Evolutionary conservation across 2,888 invertebrate genomes (phyloP).

Genomic region (Volucella inflata): DNA sequence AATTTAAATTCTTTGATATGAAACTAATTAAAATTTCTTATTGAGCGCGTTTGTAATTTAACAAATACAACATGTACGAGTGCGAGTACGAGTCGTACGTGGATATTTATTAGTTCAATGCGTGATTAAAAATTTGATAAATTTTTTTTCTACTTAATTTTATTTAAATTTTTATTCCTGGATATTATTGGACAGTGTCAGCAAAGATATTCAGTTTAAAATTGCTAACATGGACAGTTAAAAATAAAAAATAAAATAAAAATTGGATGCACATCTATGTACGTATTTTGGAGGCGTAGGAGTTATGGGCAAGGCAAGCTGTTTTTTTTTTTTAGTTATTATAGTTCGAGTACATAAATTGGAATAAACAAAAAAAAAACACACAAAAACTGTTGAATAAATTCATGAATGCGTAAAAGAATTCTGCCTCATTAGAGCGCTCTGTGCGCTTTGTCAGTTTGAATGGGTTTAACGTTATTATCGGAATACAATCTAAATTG

Average conservation of each 20-base stretch:
- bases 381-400: constrained; percentile 35
- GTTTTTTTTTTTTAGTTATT: constrained; percentile 28
- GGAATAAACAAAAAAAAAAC: constrained; percentile 7
- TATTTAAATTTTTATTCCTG: constrained; percentile 19
- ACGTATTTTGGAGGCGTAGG: not conserved
- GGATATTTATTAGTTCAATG: constrained; percentile 72
- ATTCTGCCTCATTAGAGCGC: constrained; percentile 50
- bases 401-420: constrained; percentile 43
- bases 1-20: constrained; percentile 75
- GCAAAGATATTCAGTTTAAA: constrained; percentile 49
- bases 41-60: constrained; percentile 68
- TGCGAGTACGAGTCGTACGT: constrained; percentile 7
- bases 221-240: constrained; percentile 19
- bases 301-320: not conserved
- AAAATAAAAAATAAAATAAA: constrained; percentile 18
- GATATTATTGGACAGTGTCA: constrained; percentile 21
- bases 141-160: not conserved
- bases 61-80: constrained; percentile 51
- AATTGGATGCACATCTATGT: not conserved
- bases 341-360: not conserved
- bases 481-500: constrained; percentile 63
- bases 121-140: constrained; percentile 70
- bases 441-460: constrained; percentile 46
- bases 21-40: constrained; percentile 75
- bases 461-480: constrained; percentile 62